phyloP scores from a whole-genome alignment of 1,140 invertebrate genomes.

The Leptinotarsa lineolata region DNA sequence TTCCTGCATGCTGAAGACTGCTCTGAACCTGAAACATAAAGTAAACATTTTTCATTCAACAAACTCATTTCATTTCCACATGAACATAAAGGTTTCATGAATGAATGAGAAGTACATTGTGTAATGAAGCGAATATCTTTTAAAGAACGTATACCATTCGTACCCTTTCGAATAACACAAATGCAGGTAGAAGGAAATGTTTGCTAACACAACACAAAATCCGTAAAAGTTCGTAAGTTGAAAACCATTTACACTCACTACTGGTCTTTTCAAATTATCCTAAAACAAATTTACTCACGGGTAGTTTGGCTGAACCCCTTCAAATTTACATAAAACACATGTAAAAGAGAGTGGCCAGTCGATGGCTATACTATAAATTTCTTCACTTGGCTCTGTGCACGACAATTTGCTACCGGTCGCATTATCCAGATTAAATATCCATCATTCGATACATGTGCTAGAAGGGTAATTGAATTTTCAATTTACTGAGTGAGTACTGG shows the following conservation, averaged over 20 bases:
- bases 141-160: slow-evolving; percentile 22
- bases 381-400: slow-evolving; percentile 20
- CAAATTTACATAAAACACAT: slow-evolving; percentile 38
- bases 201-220: slow-evolving; percentile 24
- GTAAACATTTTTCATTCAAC: slow-evolving; percentile 16
- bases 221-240: slow-evolving; percentile 32
- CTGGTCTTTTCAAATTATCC: slow-evolving; percentile 40
- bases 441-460: slow-evolving; percentile 11
- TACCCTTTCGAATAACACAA: slow-evolving; percentile 17
- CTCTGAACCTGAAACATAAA: too few species aligned
- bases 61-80: background rate
- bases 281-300: slow-evolving; percentile 40
- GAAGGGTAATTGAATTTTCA: too few species aligned
- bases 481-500: too few species aligned
- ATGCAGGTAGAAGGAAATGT: slow-evolving; percentile 26
- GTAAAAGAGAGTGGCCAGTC: slow-evolving; percentile 29
- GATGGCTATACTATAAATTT: slow-evolving; percentile 32
- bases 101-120: slow-evolving; percentile 12
- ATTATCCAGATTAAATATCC: slow-evolving; percentile 34
- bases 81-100: slow-evolving; percentile 16
- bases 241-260: slow-evolving; percentile 39
- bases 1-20: too few species aligned
- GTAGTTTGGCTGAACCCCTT: slow-evolving; percentile 33
- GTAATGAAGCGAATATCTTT: slow-evolving; percentile 25
- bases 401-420: slow-evolving; percentile 25